phyloP scores from a whole-genome alignment of 2,888 invertebrate species.

The Mallateleia sp. region DNA sequence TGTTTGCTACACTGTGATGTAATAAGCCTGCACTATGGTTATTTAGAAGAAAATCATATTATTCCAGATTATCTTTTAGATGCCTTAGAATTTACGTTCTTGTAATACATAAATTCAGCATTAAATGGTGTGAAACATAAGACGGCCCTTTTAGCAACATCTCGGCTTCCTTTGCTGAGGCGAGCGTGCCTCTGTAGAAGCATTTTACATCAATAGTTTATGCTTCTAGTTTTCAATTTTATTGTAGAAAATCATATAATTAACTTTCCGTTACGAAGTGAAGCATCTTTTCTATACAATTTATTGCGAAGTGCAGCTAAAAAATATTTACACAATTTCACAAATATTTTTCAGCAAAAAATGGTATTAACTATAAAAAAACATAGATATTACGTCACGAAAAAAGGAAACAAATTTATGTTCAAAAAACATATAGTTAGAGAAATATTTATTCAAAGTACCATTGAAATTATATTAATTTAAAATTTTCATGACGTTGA shows the following conservation, averaged over 20 bases:
- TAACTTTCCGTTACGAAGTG: slow-evolving; percentile 58
- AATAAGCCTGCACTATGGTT: slow-evolving; percentile 72
- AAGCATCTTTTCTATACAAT: no score
- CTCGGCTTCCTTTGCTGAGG: slow-evolving; percentile 50
- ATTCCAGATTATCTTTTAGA: slow-evolving; percentile 83
- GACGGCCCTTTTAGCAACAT: slow-evolving; percentile 63
- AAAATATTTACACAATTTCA: no score
- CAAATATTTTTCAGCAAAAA: no score
- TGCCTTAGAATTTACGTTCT: slow-evolving; percentile 81
- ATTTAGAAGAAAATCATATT: slow-evolving; percentile 80
- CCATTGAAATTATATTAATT: no score
- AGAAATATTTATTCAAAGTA: no score
- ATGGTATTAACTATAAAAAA: no score
- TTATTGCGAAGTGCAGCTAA: no score
- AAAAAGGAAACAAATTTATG: no score
- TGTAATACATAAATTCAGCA: slow-evolving; percentile 79
- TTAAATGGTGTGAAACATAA: slow-evolving; percentile 72
- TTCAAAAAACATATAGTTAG: no score
- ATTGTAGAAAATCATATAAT: slow-evolving; percentile 61
- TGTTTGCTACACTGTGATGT: slow-evolving; percentile 51
- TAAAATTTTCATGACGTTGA: no score
- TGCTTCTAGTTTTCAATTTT: slow-evolving; percentile 53
- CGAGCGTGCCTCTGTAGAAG: slow-evolving; percentile 55
- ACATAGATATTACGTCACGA: no score
- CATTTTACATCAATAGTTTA: slow-evolving; percentile 64